Conservation (phyloP, 2,113 vertebrate genomes). For the Nipponia nippon region DNA sequence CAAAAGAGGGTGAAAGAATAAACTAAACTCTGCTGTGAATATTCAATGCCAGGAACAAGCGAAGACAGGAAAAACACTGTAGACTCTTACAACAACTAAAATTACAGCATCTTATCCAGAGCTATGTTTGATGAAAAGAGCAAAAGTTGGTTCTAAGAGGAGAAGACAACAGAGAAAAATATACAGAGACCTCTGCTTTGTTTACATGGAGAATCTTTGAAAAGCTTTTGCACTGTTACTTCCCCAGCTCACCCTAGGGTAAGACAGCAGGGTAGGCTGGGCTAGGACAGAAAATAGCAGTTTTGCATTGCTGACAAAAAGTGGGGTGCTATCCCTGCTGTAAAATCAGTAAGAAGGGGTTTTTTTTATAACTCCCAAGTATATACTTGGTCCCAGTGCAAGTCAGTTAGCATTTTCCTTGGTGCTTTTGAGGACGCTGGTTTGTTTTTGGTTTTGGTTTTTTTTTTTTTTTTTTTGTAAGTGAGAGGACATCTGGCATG, state of each 20-base stretch:
- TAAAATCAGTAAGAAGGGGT: neutral
- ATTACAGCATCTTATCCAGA: neutral
- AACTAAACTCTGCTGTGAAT: neutral
- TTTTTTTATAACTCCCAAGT: neutral
- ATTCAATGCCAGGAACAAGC: neutral
- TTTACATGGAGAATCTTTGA: neutral
- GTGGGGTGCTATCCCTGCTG: neutral
- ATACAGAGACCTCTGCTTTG: neutral
- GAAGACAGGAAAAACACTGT: neutral
- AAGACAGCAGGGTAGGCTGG: neutral
- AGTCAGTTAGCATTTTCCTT: neutral
- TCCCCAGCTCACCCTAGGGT: neutral
- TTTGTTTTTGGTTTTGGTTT: no score
- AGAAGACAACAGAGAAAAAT: neutral
- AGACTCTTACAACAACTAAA: neutral
- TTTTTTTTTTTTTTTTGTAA: neutral
- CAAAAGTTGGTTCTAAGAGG: neutral
- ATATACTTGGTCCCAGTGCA: neutral
- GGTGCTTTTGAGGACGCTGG: neutral
- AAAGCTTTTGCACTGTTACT: neutral
- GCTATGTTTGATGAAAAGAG: neutral
- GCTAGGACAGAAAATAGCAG: neutral
- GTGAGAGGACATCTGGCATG: neutral
- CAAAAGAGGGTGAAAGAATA: neutral
- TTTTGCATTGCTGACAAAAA: neutral